Conservation (phyloP, 2,113 vertebrate species). For the Synodontis membranacea region DNA sequence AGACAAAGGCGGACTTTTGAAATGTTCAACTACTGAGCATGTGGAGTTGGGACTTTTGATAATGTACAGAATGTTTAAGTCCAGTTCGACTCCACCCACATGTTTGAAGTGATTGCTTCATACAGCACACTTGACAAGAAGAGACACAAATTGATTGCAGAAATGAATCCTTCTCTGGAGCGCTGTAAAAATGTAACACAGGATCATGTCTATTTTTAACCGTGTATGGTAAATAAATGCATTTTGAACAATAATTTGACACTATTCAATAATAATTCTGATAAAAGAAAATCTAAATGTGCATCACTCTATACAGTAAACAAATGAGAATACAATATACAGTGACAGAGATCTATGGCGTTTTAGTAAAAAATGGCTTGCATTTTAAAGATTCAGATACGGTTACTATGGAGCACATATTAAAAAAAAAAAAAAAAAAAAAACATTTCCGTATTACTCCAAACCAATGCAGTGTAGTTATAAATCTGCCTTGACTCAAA, state of each 20-base stretch:
- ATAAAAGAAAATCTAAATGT: neutral
- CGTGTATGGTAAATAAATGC: neutral
- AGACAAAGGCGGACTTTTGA: constrained; percentile 22
- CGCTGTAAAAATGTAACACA: neutral
- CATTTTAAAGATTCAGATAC: neutral
- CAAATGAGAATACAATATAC: neutral
- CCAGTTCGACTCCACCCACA: neutral
- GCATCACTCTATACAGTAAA: neutral
- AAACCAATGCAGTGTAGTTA: constrained; percentile 65
- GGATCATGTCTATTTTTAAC: neutral
- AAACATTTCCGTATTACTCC: constrained; percentile 71
- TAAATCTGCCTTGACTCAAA: constrained; percentile 73
- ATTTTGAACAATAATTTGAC: neutral
- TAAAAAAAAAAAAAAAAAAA: no score
- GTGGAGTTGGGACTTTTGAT: constrained; percentile 15
- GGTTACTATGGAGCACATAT: constrained; percentile 15
- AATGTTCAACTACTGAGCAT: constrained; percentile 17
- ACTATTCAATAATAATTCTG: neutral
- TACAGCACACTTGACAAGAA: constrained; percentile 17
- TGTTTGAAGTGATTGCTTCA: constrained; percentile 31
- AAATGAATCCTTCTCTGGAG: neutral
- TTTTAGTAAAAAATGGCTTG: neutral
- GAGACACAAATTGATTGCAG: constrained; percentile 26
- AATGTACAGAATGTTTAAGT: neutral
- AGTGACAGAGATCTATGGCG: neutral